phyloP scores from a whole-genome alignment of 2,113 vertebrate genomes.

The Epinephelus moara region DNA sequence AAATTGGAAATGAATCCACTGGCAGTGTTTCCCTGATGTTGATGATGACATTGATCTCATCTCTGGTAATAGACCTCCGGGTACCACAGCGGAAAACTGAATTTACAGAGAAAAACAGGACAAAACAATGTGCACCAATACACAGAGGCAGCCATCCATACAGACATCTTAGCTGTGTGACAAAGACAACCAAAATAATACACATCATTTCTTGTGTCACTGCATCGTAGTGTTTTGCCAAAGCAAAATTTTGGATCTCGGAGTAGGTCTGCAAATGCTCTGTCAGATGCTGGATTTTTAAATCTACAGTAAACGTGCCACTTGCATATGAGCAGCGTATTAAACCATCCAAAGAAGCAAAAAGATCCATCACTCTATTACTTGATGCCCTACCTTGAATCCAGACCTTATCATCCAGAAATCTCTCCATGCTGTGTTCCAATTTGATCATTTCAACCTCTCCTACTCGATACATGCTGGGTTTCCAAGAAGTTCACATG shows the following conservation, averaged over 20 bases:
- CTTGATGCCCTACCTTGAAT: neutral
- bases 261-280: neutral
- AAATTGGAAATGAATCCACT: no score
- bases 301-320: neutral
- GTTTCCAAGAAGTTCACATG: conserved; percentile 1
- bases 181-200: conserved; percentile 27
- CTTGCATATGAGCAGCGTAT: no score
- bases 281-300: conserved; percentile 1
- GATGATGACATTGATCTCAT: no score
- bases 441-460: conserved; percentile 16
- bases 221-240: neutral
- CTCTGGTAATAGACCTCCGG: no score
- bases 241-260: neutral
- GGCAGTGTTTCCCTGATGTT: no score
- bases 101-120: no score
- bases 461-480: conserved; percentile 4
- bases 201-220: neutral
- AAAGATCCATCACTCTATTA: neutral
- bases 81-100: no score
- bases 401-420: conserved; percentile 18
- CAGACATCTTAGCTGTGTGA: no score
- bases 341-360: neutral
- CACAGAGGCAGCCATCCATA: no score
- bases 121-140: no score
- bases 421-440: conserved; percentile 31